Percentiles rank a stretch among this genome's conserved stretches.
These are phyloP conservation scores for Papilio elwesi DNA, from an alignment of 2,888 invertebrate species.

Conservation along the genomic window DNA sequence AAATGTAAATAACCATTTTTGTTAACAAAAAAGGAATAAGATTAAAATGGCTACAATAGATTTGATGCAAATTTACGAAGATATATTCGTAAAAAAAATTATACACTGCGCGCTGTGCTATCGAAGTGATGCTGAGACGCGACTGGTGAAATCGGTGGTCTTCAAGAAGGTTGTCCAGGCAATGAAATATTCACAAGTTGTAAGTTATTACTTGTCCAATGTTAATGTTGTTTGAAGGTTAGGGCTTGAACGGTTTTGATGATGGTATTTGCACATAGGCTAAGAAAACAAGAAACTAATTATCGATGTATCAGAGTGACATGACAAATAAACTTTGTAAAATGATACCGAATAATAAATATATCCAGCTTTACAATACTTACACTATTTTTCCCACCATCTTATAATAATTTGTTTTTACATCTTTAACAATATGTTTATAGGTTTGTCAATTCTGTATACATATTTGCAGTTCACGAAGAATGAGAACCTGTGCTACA, in stretches of 20 bases:
- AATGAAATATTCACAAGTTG: conserved; percentile 13
- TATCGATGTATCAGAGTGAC: too few relatives aligned
- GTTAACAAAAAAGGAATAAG: background rate
- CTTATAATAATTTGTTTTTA: too few relatives aligned
- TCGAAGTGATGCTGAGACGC: conserved; percentile 6
- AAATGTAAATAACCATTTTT: background rate
- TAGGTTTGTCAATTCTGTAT: too few relatives aligned
- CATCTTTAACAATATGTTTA: too few relatives aligned
- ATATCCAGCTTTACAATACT: too few relatives aligned
- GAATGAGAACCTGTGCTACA: conserved; percentile 16
- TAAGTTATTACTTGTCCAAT: background rate
- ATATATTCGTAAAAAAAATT: conserved; percentile 4
- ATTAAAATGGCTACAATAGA: conserved; percentile 14
- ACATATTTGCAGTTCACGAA: background rate
- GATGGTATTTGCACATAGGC: too few relatives aligned
- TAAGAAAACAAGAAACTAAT: too few relatives aligned
- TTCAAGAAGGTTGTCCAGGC: conserved; percentile 25
- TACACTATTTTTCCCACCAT: too few relatives aligned
- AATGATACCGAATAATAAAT: too few relatives aligned
- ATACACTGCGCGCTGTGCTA: conserved; percentile 25
- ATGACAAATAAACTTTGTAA: too few relatives aligned
- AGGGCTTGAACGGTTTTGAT: too few relatives aligned
- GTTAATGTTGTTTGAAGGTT: background rate
- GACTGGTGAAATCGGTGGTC: conserved; percentile 7
- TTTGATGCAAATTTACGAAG: conserved; percentile 13